Evolutionary conservation across 2,888 invertebrate genomes (phyloP), one percentile per base, ranked within the genome.

Genomic region (Danaus chrysippus): DNA sequence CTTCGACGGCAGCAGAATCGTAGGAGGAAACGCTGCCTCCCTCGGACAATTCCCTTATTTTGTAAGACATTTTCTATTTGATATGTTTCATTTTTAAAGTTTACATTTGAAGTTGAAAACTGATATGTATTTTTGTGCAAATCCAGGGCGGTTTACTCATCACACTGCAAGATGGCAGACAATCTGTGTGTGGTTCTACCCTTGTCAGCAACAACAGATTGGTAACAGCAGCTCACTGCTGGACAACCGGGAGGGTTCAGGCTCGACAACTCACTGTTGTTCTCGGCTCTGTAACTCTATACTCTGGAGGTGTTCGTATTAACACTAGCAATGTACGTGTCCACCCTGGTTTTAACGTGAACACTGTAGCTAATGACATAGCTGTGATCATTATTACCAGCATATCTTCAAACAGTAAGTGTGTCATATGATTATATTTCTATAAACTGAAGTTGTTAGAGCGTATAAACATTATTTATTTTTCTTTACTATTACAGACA

Each of bases 211-310:
- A 72, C 12, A 73, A 71, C 10, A 82, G 80, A 67, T 74, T 87
- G 3, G 65, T 87, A 10, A 87, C 87, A 10, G 87, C 87, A 1
- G 87, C 87, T 10, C 87, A 87, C 68, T 87, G 87, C 70, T 87
- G 86, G 85, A 75, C 70, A 60, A 86, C 86, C 60, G 86, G 86
- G 52, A 69, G 75, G 59, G 73, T 75, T 66, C 79, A 80, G 69
- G 87, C 84, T 8, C 76, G 75, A 73, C 74, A 77, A 19, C 78
- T 86, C 66, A 83, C 83, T 2, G 82, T 79, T 2, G 87, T 87
- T 5, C 70, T 87, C 10, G 87, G 86, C 10, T 81, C 86, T 8
- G 69, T 73, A 10, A 86, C 76, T 64, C 68, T 87, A 10, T 87
- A 81, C 67, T 79, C 81, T 62, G 86, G 86, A 56, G 87, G 87